Conservation (phyloP, 2,113 vertebrate genomes). For the Crotalus horridus region DNA sequence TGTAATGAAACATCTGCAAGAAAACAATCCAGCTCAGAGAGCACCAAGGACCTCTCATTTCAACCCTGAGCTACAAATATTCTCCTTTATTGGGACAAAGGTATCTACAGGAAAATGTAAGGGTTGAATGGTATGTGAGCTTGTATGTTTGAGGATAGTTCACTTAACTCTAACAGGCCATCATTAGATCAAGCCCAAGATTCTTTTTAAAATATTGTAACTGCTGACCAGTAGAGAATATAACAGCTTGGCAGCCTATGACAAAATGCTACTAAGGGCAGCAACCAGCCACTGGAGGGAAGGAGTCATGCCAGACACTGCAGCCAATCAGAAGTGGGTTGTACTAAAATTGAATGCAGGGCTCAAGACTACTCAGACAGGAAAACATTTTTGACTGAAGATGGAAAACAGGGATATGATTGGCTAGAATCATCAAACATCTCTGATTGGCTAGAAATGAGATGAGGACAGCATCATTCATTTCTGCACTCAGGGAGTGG, state of each 20-base stretch:
- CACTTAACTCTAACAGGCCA: background rate
- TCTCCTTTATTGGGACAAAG: background rate
- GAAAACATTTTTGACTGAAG: background rate
- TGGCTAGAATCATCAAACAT: background rate
- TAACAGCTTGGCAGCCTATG: background rate
- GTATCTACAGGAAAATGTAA: background rate
- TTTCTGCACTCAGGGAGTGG: background rate
- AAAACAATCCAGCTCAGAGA: background rate
- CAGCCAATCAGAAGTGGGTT: background rate
- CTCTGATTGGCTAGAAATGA: background rate
- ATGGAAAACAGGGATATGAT: background rate
- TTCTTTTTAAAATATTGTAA: background rate
- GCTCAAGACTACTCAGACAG: background rate
- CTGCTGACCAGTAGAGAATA: background rate
- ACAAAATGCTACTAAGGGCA: background rate
- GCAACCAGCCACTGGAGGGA: background rate
- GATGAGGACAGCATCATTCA: background rate
- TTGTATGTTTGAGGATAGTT: background rate
- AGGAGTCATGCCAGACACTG: background rate
- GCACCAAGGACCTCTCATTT: background rate
- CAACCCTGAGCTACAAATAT: background rate
- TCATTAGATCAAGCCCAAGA: background rate
- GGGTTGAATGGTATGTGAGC: background rate
- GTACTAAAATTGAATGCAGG: background rate
- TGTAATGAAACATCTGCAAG: background rate